A percentile compares a stretch with the other conserved stretches of the same genome.
These are phyloP conservation scores for Hypocryptadius cinnamomeus DNA, from an alignment of 2,113 vertebrate genomes.

Conservation along the genomic window DNA sequence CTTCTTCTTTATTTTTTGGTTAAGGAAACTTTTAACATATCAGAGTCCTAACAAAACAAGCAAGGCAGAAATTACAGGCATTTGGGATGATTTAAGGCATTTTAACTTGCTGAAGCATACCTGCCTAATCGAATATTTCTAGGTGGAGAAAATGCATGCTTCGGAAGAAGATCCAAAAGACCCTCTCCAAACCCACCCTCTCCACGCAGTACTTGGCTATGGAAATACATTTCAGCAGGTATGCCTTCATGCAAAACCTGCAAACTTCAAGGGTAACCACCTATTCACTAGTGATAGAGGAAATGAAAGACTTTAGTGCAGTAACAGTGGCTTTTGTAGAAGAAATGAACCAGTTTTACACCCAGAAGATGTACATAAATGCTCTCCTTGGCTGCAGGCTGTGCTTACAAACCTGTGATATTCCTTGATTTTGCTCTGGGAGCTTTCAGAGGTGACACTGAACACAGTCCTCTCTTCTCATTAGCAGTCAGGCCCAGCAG, in stretches of 20 bases:
- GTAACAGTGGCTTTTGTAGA: neutral
- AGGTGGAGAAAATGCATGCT: neutral
- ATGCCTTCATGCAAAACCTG: neutral
- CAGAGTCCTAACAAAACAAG: neutral
- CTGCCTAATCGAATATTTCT: neutral
- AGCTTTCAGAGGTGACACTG: neutral
- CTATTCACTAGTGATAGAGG: neutral
- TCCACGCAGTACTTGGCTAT: neutral
- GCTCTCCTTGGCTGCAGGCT: neutral
- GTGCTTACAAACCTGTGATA: neutral
- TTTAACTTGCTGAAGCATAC: neutral
- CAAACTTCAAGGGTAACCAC: neutral
- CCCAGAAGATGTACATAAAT: neutral
- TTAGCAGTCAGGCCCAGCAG: neutral
- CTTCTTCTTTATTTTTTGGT: neutral
- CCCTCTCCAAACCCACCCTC: neutral
- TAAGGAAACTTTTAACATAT: neutral
- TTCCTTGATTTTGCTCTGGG: neutral
- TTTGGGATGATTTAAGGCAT: neutral
- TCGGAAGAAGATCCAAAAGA: neutral
- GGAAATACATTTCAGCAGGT: neutral
- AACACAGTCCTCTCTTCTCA: neutral
- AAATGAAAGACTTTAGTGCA: neutral
- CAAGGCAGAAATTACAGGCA: neutral
- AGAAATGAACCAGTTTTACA: neutral